These are phyloP conservation scores for Ageneiosus marmoratus DNA, from an alignment of 2,113 vertebrate genomes.

Conservation along the genomic window DNA sequence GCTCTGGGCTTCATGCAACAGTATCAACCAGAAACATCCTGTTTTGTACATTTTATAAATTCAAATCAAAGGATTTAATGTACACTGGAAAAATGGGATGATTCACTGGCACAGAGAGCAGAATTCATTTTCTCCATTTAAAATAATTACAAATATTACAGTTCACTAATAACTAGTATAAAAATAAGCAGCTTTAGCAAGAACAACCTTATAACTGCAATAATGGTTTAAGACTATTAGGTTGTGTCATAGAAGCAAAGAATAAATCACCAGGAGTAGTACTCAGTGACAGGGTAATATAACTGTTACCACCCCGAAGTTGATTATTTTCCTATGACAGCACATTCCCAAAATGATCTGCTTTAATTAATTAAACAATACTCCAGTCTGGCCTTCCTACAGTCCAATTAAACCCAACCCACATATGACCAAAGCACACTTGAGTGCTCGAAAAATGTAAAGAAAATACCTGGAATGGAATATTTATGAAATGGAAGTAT, in stretches of 20 bases:
- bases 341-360: not conserved
- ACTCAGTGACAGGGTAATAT: not conserved
- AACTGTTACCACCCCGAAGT: not conserved
- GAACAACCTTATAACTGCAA: not conserved
- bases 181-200: not conserved
- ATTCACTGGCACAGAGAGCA: not conserved
- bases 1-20: not conserved
- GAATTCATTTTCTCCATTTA: not conserved
- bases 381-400: no score
- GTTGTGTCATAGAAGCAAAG: not conserved
- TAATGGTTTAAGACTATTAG: not conserved
- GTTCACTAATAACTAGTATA: not conserved
- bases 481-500: not conserved
- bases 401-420: no score
- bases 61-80: not conserved
- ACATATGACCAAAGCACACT: no score
- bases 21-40: not conserved
- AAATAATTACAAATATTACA: not conserved
- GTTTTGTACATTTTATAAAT: not conserved
- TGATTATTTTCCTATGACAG: not conserved
- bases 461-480: slow-evolving; percentile 1
- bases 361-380: no score
- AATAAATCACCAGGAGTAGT: not conserved
- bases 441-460: not conserved
- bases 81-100: not conserved